Base-by-base conservation (phyloP, 2,113 vertebrate genomes). In the Strix aluco region DNA sequence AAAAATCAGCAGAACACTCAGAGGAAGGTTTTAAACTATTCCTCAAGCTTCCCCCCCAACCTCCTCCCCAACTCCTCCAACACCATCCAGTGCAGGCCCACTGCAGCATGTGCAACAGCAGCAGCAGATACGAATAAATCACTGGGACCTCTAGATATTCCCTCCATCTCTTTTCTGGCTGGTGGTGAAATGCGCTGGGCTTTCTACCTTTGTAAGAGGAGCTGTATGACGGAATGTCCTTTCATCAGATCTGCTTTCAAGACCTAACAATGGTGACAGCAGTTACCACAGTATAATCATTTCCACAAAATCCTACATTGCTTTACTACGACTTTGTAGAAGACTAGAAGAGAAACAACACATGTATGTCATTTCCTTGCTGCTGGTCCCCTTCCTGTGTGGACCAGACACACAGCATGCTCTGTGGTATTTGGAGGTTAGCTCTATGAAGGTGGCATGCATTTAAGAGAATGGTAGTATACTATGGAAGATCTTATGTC, bases 1-100 rank as follows among this genome's bases (percentile, higher is more conserved):
- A 92, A 88, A 88, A 92, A 79, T 25, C 80, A 88, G 58, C 49
- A 92, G 55, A 85, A 92, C 77, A 84, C 13, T 36, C 19, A 66
- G 29, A 81, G 26, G 67, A 86, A 62, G 20, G 38, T 62, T 95
- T 85, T 58, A 71, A 94, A 62, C 25, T 74, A 18, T 27, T 92
- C 55, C 40, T 92, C 42, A 57, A 13, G 15, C 30, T 51, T 54
- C 7, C 15, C 15, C 44, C 36, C 29, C 49, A 22, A 9, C 16
- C 59, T 81, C 30, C n/a, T 72, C 30, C 26, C 36, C 23, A 18
- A 29, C 23, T 52, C 26, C 40, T 74, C 34, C 42, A 62, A 5
- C 21, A 80, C 66, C 36, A 69, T 44, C 62, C 32, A 77, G 34
- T 16, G 15, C 19, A 54, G 29, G 47, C 52, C 55, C 25, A 5